Evolutionary conservation across 2,113 vertebrate genomes (phyloP).

Genomic region (Nymphicus hollandicus): DNA sequence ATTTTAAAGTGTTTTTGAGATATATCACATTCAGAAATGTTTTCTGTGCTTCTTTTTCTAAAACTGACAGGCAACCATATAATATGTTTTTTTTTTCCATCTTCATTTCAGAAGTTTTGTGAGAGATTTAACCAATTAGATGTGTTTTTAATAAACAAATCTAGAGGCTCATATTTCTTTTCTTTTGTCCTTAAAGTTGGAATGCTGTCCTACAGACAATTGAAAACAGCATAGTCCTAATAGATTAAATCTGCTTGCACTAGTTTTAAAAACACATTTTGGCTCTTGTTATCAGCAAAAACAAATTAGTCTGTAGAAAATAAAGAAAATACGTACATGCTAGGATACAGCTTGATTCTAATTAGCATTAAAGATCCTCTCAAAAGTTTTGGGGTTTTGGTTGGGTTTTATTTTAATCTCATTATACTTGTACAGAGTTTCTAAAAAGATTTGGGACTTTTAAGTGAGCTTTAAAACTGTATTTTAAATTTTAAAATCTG

Average conservation of each 20-base stretch:
- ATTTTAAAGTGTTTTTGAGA: not conserved
- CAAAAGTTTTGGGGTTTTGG: not conserved
- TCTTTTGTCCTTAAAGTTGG: constrained; percentile 40
- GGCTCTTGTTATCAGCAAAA: constrained; percentile 49
- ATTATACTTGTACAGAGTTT: not conserved
- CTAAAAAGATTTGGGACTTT: not conserved
- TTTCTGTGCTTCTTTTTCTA: not conserved
- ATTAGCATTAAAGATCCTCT: not conserved
- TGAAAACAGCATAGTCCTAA: constrained; percentile 33
- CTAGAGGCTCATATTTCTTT: constrained; percentile 12
- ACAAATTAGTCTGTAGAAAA: not conserved
- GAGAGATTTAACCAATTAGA: constrained; percentile 30
- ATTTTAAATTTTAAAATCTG: not conserved
- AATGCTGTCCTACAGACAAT: constrained; percentile 48
- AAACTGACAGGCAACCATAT: not conserved
- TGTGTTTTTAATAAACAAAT: constrained; percentile 49
- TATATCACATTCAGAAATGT: not conserved
- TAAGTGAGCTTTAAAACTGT: not conserved
- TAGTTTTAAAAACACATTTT: constrained; percentile 44
- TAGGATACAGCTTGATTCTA: not conserved
- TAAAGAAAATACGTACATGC: not conserved
- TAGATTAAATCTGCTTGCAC: constrained; percentile 54
- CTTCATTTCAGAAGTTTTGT: constrained; percentile 10
- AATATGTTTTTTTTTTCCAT: not conserved
- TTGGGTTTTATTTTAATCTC: not conserved